Evolutionary conservation across 2,888 invertebrate species (phyloP), one percentile per base, ranked within the genome.

Genomic region (Acrobasis consociella): DNA sequence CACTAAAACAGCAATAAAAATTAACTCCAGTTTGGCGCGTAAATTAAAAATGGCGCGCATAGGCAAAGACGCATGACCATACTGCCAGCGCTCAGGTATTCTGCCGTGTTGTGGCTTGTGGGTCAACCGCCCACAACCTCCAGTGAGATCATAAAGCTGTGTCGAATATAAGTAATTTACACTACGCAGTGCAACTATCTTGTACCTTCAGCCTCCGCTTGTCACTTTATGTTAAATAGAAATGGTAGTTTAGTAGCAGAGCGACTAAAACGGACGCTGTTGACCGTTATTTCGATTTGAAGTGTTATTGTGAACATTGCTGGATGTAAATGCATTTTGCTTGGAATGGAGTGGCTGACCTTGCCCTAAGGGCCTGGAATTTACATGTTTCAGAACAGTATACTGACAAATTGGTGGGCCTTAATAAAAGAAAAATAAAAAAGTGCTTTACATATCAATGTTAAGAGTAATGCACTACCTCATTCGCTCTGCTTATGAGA

Each of bases 121-220:
- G 87, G 86, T 87, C 89, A 85, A 31, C 85, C 88, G 86, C 88
- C 88, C 82, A 88, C 89, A 73, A 71, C 70, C 68, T 77, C 82
- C 88, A 89, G 83, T 90, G 89, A 89, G 86, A 87, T 89, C 90
- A 90, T 88, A 83, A 86, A 83, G 84, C 76, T 80, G 85, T 80
- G 83, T 77, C 77, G 72, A 78, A 78, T 80, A 31, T 31, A 31
- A 22, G 82, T 81, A 82, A 87, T 87, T 89, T 83, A 86, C 86
- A 88, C 89, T 76, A 75, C 79, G 74, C 67, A 67, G 65, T 73
- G 76, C 79, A 80, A 74, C 73, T 74, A 67, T 69, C 65, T 67
- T 67, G 71, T 74, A 73, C 31, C 31, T 31, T 31, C 75, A 74
- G 77, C 80, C 77, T 72, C 74, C 73, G 71, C 72, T 67, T 66